phyloP scores from a whole-genome alignment of 2,888 invertebrate species.

The Meloe dianella region DNA sequence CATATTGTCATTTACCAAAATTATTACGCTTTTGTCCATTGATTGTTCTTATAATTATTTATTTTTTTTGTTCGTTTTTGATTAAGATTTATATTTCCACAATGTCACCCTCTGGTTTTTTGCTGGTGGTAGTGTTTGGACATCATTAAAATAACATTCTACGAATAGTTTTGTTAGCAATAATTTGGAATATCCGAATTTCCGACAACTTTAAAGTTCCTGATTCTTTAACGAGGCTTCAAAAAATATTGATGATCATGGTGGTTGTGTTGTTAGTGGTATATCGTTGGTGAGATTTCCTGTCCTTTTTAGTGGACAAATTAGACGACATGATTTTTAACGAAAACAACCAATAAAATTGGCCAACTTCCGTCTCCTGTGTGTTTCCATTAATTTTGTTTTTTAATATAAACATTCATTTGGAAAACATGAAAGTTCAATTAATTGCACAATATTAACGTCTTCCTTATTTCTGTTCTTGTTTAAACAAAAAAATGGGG shows the following conservation, averaged over 20 bases:
- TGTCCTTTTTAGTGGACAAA: constrained; percentile 30
- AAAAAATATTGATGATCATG: background rate
- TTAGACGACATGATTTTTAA: constrained; percentile 8
- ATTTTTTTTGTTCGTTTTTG: background rate
- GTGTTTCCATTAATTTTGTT: background rate
- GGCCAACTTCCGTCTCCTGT: background rate
- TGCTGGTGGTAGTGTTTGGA: constrained; percentile 13
- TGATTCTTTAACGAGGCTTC: constrained; percentile 1
- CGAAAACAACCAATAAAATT: constrained; percentile 18
- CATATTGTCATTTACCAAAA: background rate
- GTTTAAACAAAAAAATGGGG: background rate
- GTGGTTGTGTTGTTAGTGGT: constrained; percentile 5
- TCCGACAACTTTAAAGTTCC: constrained; percentile 31
- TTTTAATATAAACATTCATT: background rate
- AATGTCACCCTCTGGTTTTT: background rate
- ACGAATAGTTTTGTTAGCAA: constrained; percentile 23
- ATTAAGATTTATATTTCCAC: constrained; percentile 16
- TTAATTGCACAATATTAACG: background rate
- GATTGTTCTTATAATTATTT: constrained; percentile 9
- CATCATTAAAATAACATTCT: constrained; percentile 36
- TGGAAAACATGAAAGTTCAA: background rate
- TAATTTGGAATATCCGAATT: constrained; percentile 28
- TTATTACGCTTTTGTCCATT: constrained; percentile 3
- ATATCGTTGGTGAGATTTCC: constrained; percentile 23
- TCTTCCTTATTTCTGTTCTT: background rate